A percentile compares a stretch with the other conserved stretches of the same genome.
Conservation (phyloP, 2,797 vertebrate genomes). For the Serranus cabrilla region DNA sequence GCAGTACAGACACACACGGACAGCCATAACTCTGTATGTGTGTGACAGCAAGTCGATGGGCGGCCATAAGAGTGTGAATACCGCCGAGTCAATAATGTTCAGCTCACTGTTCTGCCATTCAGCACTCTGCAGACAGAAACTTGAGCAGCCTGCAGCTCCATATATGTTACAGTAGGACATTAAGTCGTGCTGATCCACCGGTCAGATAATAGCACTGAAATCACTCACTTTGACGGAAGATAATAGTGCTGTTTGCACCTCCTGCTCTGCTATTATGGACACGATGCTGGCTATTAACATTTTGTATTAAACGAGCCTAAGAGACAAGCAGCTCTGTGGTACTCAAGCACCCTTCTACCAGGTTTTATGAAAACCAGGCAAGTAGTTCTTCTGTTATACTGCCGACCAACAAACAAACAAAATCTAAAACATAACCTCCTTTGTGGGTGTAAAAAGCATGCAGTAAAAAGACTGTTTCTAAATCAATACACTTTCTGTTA, state of each 20-base stretch:
- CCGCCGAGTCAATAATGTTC: constrained; percentile 75
- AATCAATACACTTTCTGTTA: not conserved
- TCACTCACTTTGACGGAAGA: constrained; percentile 62
- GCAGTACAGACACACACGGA: constrained; percentile 25
- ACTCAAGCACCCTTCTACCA: not conserved
- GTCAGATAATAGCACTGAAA: constrained; percentile 57
- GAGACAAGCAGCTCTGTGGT: not conserved
- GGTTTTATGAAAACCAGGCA: too few relatives aligned
- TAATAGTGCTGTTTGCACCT: constrained; percentile 40
- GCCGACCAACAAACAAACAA: too few relatives aligned
- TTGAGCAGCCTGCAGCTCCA: constrained; percentile 61
- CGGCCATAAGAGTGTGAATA: constrained; percentile 75
- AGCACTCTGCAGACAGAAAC: constrained; percentile 69
- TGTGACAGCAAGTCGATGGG: constrained; percentile 78
- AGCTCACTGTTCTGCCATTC: constrained; percentile 75
- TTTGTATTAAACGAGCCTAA: constrained; percentile 1
- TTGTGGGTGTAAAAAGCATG: too few relatives aligned
- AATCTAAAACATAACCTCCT: too few relatives aligned
- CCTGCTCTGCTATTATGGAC: constrained; percentile 35
- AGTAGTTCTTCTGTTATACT: too few relatives aligned
- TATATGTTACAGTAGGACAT: constrained; percentile 66
- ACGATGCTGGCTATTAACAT: constrained; percentile 37
- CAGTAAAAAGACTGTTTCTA: not conserved
- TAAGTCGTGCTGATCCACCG: constrained; percentile 47
- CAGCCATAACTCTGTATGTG: constrained; percentile 69